A percentile compares a stretch with the other conserved stretches of the same genome.
These are phyloP conservation scores for Chrysolophus pictus DNA, from an alignment of 2,797 vertebrate species.

Conservation along the genomic window DNA sequence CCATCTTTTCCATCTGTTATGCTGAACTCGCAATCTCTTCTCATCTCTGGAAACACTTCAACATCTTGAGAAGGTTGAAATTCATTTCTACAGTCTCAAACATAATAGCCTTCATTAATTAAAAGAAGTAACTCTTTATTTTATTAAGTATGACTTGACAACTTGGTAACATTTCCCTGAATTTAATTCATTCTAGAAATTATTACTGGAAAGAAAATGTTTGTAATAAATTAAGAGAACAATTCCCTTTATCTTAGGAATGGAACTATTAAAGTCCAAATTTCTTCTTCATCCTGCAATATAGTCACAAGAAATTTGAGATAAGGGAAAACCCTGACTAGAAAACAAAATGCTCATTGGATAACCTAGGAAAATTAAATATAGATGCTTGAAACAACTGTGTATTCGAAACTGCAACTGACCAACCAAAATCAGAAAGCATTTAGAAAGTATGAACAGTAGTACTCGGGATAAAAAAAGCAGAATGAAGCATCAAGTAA, in stretches of 20 bases:
- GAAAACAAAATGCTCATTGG: neutral
- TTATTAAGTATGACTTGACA: neutral
- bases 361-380: neutral
- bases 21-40: neutral
- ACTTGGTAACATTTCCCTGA: neutral
- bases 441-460: neutral
- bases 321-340: neutral
- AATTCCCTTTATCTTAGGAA: neutral
- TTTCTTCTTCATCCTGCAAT: neutral
- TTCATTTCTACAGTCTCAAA: neutral
- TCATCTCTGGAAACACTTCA: neutral
- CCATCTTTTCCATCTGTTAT: neutral
- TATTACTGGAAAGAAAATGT: neutral
- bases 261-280: neutral
- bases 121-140: neutral
- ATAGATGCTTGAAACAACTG: neutral
- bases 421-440: neutral
- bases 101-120: neutral
- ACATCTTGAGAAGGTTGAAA: neutral
- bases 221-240: neutral
- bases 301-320: neutral
- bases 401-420: neutral
- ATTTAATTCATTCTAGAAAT: neutral
- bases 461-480: neutral
- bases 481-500: neutral